Conservation (phyloP, 2,113 vertebrate species). For the Macquaria australasica region DNA sequence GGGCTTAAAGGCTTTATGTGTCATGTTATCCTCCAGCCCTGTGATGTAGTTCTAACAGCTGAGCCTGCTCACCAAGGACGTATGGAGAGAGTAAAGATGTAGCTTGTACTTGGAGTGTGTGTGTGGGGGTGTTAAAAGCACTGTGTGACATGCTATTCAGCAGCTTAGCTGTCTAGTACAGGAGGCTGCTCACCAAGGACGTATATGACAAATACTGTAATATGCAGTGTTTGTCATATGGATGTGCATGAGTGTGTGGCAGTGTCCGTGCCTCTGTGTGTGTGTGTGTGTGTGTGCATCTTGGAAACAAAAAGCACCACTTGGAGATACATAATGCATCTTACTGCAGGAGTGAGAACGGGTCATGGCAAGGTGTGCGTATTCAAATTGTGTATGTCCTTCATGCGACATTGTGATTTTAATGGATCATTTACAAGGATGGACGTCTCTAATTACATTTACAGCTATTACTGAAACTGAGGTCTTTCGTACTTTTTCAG, state of each 20-base stretch:
- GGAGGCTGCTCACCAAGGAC: constrained; percentile 32
- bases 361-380: background rate
- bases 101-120: constrained; percentile 2
- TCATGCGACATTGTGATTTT: background rate
- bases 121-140: constrained; percentile 7
- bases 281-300: background rate
- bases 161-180: constrained; percentile 10
- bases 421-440: background rate
- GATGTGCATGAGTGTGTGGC: background rate
- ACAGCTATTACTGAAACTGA: background rate
- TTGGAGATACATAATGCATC: background rate
- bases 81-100: constrained; percentile 34
- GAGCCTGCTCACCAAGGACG: constrained; percentile 51
- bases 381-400: background rate
- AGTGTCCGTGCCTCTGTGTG: background rate
- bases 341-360: background rate
- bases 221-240: constrained; percentile 11
- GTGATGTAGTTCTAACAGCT: constrained; percentile 44
- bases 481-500: background rate
- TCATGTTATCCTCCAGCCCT: constrained; percentile 57
- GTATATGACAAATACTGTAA: constrained; percentile 24
- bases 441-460: background rate
- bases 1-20: constrained; percentile 65
- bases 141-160: constrained; percentile 23
- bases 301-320: background rate